A percentile compares a stretch with the other conserved stretches of the same genome.
Evolutionary conservation across 2,113 vertebrate genomes (phyloP).

Genomic region (Madoqua kirkii): DNA sequence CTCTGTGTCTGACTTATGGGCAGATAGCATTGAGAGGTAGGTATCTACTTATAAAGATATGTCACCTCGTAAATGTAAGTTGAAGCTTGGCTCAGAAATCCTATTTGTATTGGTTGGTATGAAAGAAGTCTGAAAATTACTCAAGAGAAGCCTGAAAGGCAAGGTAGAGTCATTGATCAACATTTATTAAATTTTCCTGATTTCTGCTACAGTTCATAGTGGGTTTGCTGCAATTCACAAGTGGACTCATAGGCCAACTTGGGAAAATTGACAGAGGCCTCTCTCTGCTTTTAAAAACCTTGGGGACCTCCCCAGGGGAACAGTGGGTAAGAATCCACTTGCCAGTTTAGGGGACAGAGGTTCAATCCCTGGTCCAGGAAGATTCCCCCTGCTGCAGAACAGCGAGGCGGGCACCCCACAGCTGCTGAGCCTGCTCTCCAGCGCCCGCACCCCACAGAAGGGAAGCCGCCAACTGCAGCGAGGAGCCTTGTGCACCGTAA

Average conservation of each 20-base stretch:
- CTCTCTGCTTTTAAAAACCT: constrained; percentile 61
- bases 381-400: not conserved
- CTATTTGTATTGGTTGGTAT: not conserved
- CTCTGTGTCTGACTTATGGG: not conserved
- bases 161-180: constrained; percentile 22
- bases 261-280: constrained; percentile 57
- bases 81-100: constrained; percentile 45
- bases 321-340: not conserved
- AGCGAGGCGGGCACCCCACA: rapidly evolving
- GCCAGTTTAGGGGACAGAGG: not conserved
- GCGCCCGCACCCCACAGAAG: not conserved
- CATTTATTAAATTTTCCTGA: constrained; percentile 51
- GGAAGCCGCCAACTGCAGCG: not conserved
- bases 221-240: constrained; percentile 1
- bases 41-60: not conserved
- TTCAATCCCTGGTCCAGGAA: not conserved
- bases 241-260: not conserved
- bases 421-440: not conserved
- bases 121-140: constrained; percentile 26
- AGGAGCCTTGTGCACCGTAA: not conserved
- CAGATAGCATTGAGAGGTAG: not conserved
- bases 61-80: not conserved
- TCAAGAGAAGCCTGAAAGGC: constrained; percentile 48
- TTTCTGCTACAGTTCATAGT: constrained; percentile 19
- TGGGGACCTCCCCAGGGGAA: not conserved